Evolutionary conservation across 2,113 vertebrate species (phyloP), one percentile per base, ranked within the genome.

Genomic region (Xiphophorus hellerii): DNA sequence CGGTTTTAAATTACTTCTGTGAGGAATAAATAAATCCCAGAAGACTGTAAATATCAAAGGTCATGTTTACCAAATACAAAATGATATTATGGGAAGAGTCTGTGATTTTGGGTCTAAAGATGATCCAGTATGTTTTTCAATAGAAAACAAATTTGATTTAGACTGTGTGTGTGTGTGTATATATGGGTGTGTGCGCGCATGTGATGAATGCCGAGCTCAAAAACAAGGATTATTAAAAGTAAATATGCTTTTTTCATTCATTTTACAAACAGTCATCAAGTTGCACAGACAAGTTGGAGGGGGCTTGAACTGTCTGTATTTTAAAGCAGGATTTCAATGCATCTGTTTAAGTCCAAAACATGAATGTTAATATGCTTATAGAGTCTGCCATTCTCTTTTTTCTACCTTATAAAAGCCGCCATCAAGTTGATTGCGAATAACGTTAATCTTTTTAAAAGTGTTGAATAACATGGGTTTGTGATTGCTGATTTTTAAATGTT

Each of bases 281-380:
- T 87, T 20, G 80, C 63, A 76, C 62, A 80, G 60, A 68, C 74
- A 12, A 29, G 76, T 81, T 81, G 13, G 58, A 74, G 74, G 76
- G 67, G 73, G 78, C 66, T 73, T 9, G 22, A 77, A 87, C 62
- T 85, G 82, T 82, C 71, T 64, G 90, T 89, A 88, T 88, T 91
- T 93, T 73, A 76, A 75, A 84, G 51, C 54, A 82, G 81, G 79
- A 86, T 86, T 93, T 93, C 93, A 94, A 94, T 94, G 94, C 90
- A 94, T 94, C 89, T 95, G 87, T 83, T 95, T 95, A 95, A 92
- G 89, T 78, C 69, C 27, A 68, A 81, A 73, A 29, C 83, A 89
- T 94, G 88, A 89, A 93, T 94, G 86, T 94, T 93, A 94, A 94
- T 90, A 69, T 77, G 61, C 51, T 64, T 27, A 70, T 73, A 54